These are phyloP conservation scores for Scalopus aquaticus DNA, from an alignment of 2,113 vertebrate genomes.

Conservation along the genomic window DNA sequence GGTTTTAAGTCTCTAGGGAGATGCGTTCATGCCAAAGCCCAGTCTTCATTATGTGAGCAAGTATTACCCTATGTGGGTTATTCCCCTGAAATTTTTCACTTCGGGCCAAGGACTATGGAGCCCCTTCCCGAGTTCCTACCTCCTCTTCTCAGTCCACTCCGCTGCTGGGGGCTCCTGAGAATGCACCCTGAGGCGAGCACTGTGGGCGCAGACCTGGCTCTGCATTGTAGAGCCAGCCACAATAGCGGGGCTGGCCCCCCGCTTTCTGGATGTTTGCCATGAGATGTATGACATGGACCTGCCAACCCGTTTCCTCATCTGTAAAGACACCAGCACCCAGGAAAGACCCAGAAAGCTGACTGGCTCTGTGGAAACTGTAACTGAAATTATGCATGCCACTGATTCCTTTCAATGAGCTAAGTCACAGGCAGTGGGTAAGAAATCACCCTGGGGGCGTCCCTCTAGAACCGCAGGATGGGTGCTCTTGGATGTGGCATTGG, in stretches of 20 bases:
- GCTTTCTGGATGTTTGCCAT: not conserved
- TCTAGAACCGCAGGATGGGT: not conserved
- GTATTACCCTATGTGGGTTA: not conserved
- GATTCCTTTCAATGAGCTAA: not conserved
- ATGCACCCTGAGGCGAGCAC: too few relatives aligned
- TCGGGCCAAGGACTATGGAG: not conserved
- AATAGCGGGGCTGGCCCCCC: not conserved
- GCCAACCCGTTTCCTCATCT: not conserved
- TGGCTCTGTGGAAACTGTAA: not conserved
- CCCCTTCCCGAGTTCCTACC: too few relatives aligned
- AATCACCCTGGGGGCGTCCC: not conserved
- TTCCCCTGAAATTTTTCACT: not conserved
- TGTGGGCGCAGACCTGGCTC: too few relatives aligned
- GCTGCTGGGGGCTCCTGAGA: rapidly evolving
- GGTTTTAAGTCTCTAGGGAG: not conserved
- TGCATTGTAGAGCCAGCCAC: not conserved
- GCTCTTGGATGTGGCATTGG: rapidly evolving
- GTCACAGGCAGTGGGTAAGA: rapidly evolving
- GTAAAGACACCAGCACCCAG: not conserved
- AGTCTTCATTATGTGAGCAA: too few relatives aligned
- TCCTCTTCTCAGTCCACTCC: not conserved
- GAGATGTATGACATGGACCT: not conserved
- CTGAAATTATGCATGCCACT: rapidly evolving
- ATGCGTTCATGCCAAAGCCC: not conserved
- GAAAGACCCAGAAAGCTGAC: not conserved